Base-by-base conservation (phyloP, 2,113 vertebrate genomes). In the Ariopsis seemanni region DNA sequence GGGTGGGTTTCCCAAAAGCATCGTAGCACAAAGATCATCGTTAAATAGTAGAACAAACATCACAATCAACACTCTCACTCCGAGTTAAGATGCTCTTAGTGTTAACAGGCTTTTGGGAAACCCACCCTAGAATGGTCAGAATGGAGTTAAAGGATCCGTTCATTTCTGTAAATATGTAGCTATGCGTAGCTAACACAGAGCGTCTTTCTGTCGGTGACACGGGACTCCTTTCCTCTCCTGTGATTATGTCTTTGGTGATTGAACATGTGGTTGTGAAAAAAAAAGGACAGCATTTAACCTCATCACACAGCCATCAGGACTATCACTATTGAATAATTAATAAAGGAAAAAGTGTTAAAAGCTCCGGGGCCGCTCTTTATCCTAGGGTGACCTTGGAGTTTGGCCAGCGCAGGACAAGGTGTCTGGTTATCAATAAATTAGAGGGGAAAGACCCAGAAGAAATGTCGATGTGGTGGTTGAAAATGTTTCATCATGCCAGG, bases 341-440 rank as follows among this genome's bases (percentile, higher is more conserved):
- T 88, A 85, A 50, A 22, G 10, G 63, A 12, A 48, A 17, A 25
- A 12, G 42, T 42, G 8, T 53, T 69, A 50, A 30, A 77, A 50
- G 60, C 77, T 30, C 25, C 25, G 14, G 15, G n/a, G 25, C 84
- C 0, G 0, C 30, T 14, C 25, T 81, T 83, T 77, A 18, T 74
- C 57, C 57, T 63, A 22, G 4, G 27, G 83, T 90, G 87, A 91
- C 90, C 89, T 90, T 89, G 88, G 50, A 81, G 63, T 69, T 20
- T 69, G 25, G 58, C 10, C 4, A 67, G 57, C 72, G 88, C 72
- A 75, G 65, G 48, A 27, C 22, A 18, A 53, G 42, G 42, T 85
- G 50, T 82, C 63, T 71, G 60, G 80, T 74, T 85, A 89, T 91
- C 88, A 85, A 89, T 91, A 90, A 88, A 84, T 77, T 69, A 86